Evolutionary conservation across 2,888 invertebrate genomes (phyloP).

Genomic region (Ditula angustiorana): DNA sequence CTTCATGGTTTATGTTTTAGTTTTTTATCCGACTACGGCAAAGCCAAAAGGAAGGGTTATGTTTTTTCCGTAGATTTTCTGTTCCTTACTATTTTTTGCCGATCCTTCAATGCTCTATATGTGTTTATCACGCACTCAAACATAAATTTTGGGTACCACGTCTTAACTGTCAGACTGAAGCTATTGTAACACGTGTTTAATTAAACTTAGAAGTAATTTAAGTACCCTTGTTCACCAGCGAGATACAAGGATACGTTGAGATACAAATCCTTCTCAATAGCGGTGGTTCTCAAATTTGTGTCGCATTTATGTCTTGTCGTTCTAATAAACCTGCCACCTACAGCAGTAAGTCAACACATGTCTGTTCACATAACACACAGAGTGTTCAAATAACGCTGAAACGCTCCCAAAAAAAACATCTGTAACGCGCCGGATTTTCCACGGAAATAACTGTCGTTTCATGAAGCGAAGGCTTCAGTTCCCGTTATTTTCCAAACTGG

Average conservation of each 20-base stretch:
- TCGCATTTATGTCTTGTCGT: not conserved
- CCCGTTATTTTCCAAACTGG: constrained; percentile 36
- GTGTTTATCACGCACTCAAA: too few species aligned
- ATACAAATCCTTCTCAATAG: not conserved
- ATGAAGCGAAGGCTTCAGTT: constrained; percentile 33
- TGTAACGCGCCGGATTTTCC: constrained; percentile 23
- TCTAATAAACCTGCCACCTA: not conserved
- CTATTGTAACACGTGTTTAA: too few species aligned
- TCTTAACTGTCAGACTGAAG: too few species aligned
- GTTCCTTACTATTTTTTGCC: too few species aligned
- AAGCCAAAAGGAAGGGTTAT: too few species aligned
- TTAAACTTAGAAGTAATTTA: too few species aligned
- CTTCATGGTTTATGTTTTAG: not conserved
- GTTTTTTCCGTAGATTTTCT: too few species aligned
- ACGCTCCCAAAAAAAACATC: constrained; percentile 15
- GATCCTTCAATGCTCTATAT: too few species aligned
- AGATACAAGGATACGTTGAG: too few species aligned
- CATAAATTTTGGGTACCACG: too few species aligned
- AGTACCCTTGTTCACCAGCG: too few species aligned
- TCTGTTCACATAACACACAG: not conserved
- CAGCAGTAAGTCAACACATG: not conserved
- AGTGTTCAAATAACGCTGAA: constrained; percentile 2
- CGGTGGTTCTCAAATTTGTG: not conserved
- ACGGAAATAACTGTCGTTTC: constrained; percentile 42
- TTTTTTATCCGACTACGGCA: too few species aligned